Conservation (phyloP, 1,140 invertebrate species). For the Pogonognathellus flavescens region DNA sequence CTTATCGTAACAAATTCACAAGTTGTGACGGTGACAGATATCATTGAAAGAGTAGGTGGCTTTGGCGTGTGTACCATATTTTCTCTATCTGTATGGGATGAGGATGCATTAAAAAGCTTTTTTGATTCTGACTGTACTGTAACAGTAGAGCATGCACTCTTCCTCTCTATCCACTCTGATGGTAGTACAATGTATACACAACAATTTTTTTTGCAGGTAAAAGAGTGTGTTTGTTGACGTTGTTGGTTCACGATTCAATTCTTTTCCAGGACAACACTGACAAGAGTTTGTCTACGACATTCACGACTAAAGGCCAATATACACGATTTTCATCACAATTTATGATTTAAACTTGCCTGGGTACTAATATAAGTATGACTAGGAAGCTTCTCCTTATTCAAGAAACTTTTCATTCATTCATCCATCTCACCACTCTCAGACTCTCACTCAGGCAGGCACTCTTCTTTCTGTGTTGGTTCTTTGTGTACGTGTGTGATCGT, state of each 20-base stretch:
- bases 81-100: too few species aligned
- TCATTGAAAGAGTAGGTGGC: neutral
- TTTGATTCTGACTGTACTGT: too few species aligned
- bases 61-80: neutral
- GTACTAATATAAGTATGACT: too few species aligned
- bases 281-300: conserved; percentile 11
- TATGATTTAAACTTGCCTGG: conserved; percentile 33
- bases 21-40: conserved; percentile 21
- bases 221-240: neutral
- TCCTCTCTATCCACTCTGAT: too few species aligned
- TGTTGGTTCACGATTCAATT: neutral
- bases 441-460: neutral
- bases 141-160: too few species aligned
- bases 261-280: conserved; percentile 16
- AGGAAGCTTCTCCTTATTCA: too few species aligned
- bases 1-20: conserved; percentile 20
- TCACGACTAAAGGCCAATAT: conserved; percentile 22
- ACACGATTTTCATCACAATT: conserved; percentile 31
- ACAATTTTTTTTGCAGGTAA: too few species aligned
- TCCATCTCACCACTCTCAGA: neutral
- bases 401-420: neutral
- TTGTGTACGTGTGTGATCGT: neutral
- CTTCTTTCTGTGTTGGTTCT: neutral
- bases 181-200: too few species aligned
- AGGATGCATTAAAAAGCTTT: too few species aligned